These are phyloP conservation scores for Tetragnatha versicolor DNA, from an alignment of 1,140 invertebrate genomes.

Conservation along the genomic window DNA sequence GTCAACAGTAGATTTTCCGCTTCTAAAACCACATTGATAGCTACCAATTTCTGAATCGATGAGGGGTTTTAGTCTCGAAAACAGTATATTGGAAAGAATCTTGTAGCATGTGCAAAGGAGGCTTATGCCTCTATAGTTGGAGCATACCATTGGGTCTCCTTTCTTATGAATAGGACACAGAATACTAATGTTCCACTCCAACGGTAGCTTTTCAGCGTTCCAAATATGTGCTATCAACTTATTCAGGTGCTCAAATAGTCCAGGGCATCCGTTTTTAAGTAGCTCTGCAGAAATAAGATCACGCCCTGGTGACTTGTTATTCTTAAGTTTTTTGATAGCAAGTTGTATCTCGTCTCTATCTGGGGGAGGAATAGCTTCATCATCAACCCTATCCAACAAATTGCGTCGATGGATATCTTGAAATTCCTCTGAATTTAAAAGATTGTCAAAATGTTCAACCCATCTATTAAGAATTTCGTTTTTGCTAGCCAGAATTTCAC, in stretches of 20 bases:
- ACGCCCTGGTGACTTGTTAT: background rate
- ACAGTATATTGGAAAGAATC: background rate
- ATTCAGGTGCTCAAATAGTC: background rate
- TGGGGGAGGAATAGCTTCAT: background rate
- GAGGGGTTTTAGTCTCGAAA: background rate
- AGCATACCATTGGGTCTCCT: background rate
- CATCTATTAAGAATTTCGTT: background rate
- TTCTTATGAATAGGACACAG: background rate
- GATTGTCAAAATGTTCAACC: background rate
- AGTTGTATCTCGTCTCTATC: background rate
- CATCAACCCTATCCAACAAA: background rate
- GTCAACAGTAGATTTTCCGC: background rate
- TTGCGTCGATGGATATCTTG: background rate
- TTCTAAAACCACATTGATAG: conserved; percentile 1
- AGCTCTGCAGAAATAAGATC: background rate
- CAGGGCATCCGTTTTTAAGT: background rate
- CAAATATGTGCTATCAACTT: background rate
- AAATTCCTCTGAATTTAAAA: background rate
- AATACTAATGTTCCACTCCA: background rate
- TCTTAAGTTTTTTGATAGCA: background rate
- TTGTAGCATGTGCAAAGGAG: background rate
- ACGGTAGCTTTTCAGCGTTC: background rate
- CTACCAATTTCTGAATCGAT: background rate
- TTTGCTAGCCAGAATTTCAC: background rate
- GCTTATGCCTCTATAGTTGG: background rate